Base-by-base conservation (phyloP, 2,888 invertebrate genomes). In the Laothoe populi region DNA sequence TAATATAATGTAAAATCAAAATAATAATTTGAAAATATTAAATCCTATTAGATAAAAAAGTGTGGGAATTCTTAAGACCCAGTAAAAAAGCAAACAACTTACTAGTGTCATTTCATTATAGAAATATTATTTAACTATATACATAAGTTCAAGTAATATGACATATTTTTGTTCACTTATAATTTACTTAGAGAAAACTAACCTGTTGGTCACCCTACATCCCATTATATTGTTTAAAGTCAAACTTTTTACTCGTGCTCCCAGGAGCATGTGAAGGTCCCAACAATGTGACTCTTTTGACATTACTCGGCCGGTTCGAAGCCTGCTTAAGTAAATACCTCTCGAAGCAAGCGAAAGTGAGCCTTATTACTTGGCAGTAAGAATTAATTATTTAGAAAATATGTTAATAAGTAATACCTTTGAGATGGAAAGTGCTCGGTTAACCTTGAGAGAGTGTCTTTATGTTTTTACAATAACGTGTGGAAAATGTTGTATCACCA, bases 211-310 rank as follows among this genome's bases (percentile, higher is more conserved):
- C 59, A 63, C 46, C 42, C 23, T 38, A 42, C 40, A 38, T 59
- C 62, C 64, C 62, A 67, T 66, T 67, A 63, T 63, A 60, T 60
- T 63, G 60, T 63, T 60, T 59, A 45, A 57, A 57, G 53, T 35
- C 58, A 62, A 59, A 62, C 62, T 62, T 63, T 61, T 62, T 60
- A 61, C 60, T 49, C 46, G 58, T 68, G 68, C 75, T 81, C 76
- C 70, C 78, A 72, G 77, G 74, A 78, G 67, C 62, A 61, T 66
- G 57, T 67, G 75, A 81, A 85, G 84, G 84, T 81, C 79, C 76
- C 69, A 69, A 72, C 81, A 89, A 88, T 79, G 89, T 89, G 88
- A 89, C 89, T 86, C 78, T 68, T 82, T 81, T 84, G 88, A 88
- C 88, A 84, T 87, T 87, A 78, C 73, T 69, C 72, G 74, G 77